Evolutionary conservation across 2,888 invertebrate species (phyloP), one percentile per base, ranked within the genome.

Genomic region (Trilocha varians): DNA sequence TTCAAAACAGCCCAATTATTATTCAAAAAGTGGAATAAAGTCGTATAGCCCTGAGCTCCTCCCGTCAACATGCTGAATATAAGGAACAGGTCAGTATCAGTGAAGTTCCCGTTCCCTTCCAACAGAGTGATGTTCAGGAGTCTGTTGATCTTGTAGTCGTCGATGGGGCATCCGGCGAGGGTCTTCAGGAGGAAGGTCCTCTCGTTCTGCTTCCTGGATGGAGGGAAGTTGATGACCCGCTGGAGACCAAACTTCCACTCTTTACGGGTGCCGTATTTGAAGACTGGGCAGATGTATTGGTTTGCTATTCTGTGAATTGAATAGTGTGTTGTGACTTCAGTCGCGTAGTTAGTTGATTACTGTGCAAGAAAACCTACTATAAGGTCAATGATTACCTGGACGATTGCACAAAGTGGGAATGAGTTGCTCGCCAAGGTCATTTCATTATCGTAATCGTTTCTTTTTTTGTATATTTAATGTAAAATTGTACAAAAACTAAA

Each of bases 181-280:
- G 91, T 92, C 71, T 93, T 94, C 38, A 94, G 69, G 2, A 94
- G 83, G 67, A 91, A 93, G 0, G 93, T 93, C 51, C 94, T 79
- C 66, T 94, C 94, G 50, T 89, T 93, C 57, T 90, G 90, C 53
- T 90, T 90, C 38, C 93, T 85, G 1, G 88, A 87, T 1, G 88
- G 75, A 0, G 94, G 93, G 72, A 94, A 94, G 58, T 92, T 89
- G 39, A 92, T 90, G 0, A 94, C 90, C 8, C 93, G 86, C 49
- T 93, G 89, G 1, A 95, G 82, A 32, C 93, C 94, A 54, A 94
- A 94, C 49, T 93, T 90, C 94, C 94, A 95, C 68, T 94, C 94
- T 36, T 92, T 90, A 53, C 88, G 86, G 0, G 91, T 89, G 1
- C 94, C 94, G 91, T 93, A 94, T 72, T 91, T 91, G 70, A 94